Evolutionary conservation across 1,140 invertebrate species (phyloP), one percentile per base, ranked within the genome.

Genomic region (Sycophaga agraensis): DNA sequence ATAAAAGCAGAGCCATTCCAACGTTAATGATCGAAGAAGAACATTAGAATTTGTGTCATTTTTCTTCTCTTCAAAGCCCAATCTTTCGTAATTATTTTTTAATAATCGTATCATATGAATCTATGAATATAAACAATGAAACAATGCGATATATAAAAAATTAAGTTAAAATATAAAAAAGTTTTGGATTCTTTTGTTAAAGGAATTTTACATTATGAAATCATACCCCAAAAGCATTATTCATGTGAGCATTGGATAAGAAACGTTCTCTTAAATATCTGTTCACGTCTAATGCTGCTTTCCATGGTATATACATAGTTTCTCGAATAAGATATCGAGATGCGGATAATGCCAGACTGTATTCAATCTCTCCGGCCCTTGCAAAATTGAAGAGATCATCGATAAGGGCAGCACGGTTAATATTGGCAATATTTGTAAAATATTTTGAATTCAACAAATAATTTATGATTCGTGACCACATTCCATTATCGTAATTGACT

Each of bases 331-430:
- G 76, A 71, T 92, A 92, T 26, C 82, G 78, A 0, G 69, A 72
- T 43, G 64, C 71, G 21, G 80, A 79, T 26, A 91, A 76, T 19
- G 85, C 85, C 24, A 84, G 79, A 12, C 80, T 71, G 63, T 91
- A 91, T 39, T 82, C 68, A 2, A 90, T 55, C 3, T 85, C 68
- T 26, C 83, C 85, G 0, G 83, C 84, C 65, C 86, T 83, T 0
- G 87, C 89, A 42, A 95, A 77, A 71, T 89, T 88, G 70, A 94
- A 87, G 1, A 91, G 84, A 77, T 96, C 93, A 68, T 94, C 90
- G 9, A 96, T 83, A 0, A 96, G 72, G 68, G 92, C 89, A 0
- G 91, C 92, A 40, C 90, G 83, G 57, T 90, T 90, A 0, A 89
- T 78, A 0, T 85, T 76, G 63, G 84, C 78, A 26, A 91, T 85